Conservation (phyloP, 2,797 vertebrate genomes). For the Mastacembelus armatus region DNA sequence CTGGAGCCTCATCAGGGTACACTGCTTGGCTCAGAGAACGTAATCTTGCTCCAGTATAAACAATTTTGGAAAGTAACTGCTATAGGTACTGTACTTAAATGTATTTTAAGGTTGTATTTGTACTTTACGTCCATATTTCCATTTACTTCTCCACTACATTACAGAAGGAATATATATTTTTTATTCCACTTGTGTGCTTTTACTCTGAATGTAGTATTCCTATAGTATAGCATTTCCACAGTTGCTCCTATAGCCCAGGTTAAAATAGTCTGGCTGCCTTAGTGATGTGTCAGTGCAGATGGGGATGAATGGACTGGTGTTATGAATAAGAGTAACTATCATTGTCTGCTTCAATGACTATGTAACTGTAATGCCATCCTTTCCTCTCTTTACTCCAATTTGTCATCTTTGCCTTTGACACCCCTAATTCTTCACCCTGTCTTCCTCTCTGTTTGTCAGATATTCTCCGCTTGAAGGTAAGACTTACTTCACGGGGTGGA, state of each 20-base stretch:
- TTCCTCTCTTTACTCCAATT: neutral
- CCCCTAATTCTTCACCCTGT: neutral
- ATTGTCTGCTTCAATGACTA: neutral
- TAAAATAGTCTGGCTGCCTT: neutral
- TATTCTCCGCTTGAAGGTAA: constrained; percentile 36
- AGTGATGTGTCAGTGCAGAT: neutral
- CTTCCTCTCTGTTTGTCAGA: neutral
- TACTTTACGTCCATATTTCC: neutral
- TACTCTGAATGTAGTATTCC: no score
- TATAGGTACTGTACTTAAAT: neutral
- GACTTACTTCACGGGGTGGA: constrained; percentile 35
- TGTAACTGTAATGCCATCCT: constrained; percentile 9
- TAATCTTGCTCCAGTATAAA: neutral
- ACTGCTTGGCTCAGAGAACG: neutral
- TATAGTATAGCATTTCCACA: no score
- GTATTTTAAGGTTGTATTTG: neutral
- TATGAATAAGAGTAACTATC: neutral
- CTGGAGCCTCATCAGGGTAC: neutral
- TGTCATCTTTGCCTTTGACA: neutral
- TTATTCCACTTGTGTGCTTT: no score
- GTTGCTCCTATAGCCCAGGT: neutral
- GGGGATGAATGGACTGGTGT: neutral
- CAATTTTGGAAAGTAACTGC: neutral
- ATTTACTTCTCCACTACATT: neutral
- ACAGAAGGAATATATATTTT: neutral